Evolutionary conservation across 2,113 vertebrate genomes (phyloP).

Genomic region (Perccottus glenii): DNA sequence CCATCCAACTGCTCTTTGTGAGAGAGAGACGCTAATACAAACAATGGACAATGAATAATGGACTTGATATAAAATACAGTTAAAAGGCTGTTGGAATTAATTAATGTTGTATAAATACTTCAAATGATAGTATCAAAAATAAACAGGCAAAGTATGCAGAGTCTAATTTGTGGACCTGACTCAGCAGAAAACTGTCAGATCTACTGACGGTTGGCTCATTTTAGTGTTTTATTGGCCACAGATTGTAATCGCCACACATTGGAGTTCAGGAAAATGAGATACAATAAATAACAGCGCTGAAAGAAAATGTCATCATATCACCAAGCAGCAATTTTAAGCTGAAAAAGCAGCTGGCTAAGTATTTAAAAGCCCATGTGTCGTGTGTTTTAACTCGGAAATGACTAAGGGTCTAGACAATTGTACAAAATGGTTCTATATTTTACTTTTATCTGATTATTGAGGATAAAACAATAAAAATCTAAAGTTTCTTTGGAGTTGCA

Average conservation of each 20-base stretch:
- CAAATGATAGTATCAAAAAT: constrained; percentile 7
- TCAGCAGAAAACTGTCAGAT: constrained; percentile 7
- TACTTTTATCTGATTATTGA: constrained; percentile 9
- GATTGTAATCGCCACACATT: neutral
- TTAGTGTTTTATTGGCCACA: constrained; percentile 8
- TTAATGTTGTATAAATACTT: constrained; percentile 14
- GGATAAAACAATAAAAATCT: constrained; percentile 12
- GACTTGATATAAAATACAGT: neutral
- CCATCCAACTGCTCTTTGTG: neutral
- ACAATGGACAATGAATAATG: neutral
- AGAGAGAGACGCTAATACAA: neutral
- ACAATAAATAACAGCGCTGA: constrained; percentile 7
- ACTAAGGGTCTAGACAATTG: constrained; percentile 1
- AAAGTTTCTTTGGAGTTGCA: constrained; percentile 21
- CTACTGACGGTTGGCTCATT: constrained; percentile 5
- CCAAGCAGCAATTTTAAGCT: neutral
- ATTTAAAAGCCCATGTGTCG: neutral
- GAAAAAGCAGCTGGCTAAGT: neutral
- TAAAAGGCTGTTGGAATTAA: constrained; percentile 6
- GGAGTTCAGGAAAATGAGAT: constrained; percentile 4
- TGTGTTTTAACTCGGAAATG: neutral
- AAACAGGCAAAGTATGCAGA: constrained; percentile 4
- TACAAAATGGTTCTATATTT: neutral
- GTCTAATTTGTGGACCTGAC: constrained; percentile 8
- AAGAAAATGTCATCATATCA: constrained; percentile 1